A percentile compares a stretch with the other conserved stretches of the same genome.
Conservation (phyloP, 2,113 vertebrate genomes). For the Tenebrosternarchus preto region DNA sequence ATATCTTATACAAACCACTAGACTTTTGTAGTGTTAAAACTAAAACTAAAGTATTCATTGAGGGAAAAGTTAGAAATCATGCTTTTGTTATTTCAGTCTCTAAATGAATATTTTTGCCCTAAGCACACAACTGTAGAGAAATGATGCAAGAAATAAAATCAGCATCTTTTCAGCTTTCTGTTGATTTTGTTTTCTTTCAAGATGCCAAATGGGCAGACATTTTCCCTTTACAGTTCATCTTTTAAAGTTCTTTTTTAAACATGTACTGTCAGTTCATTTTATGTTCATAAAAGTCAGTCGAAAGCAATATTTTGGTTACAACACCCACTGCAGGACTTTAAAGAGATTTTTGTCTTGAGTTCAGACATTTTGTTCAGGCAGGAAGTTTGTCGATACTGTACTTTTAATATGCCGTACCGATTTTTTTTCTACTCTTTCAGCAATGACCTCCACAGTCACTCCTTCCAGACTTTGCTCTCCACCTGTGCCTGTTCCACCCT, state of each 20-base stretch:
- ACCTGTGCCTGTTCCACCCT: conserved; percentile 62
- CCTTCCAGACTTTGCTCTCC: not conserved
- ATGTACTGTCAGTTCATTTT: conserved; percentile 21
- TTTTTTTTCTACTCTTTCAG: conserved; percentile 14
- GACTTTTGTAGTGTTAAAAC: conserved; percentile 53
- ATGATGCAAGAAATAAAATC: not conserved
- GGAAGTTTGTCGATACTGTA: conserved; percentile 34
- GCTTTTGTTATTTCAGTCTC: conserved; percentile 27
- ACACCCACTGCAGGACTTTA: not conserved
- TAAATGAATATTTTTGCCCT: not conserved
- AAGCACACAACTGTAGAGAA: not conserved
- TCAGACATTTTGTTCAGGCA: conserved; percentile 43
- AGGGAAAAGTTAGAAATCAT: conserved; percentile 32
- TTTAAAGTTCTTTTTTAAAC: conserved; percentile 19
- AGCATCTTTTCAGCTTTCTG: conserved; percentile 31
- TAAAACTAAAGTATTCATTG: conserved; percentile 30
- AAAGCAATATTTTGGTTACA: conserved; percentile 50
- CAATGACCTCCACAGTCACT: not conserved
- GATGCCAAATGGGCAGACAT: not conserved
- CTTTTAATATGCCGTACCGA: conserved; percentile 35
- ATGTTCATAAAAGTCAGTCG: conserved; percentile 19
- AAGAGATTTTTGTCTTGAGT: conserved; percentile 19
- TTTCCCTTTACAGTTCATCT: not conserved
- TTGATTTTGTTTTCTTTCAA: conserved; percentile 23
- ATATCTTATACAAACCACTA: conserved; percentile 31